These are phyloP conservation scores for Picathartes gymnocephalus DNA, from an alignment of 2,113 vertebrate genomes.

Conservation along the genomic window DNA sequence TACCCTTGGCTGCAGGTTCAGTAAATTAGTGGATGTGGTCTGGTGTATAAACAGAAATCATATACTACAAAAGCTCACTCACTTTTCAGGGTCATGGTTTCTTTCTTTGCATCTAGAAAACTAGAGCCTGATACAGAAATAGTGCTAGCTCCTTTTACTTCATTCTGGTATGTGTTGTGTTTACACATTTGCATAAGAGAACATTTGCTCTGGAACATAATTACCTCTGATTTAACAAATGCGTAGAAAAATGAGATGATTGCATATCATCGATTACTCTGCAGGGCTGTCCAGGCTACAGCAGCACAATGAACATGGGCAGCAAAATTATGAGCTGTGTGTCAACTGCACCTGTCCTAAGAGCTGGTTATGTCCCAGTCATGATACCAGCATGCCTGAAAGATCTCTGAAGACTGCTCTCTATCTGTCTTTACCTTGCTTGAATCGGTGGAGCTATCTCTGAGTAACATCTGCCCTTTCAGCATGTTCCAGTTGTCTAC, in stretches of 20 bases:
- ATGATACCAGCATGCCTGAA: neutral
- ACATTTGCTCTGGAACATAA: neutral
- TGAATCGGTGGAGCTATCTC: neutral
- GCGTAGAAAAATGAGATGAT: neutral
- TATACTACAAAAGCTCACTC: neutral
- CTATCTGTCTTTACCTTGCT: neutral
- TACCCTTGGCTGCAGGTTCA: neutral
- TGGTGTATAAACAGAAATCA: neutral
- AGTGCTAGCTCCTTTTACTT: neutral
- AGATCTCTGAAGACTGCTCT: neutral
- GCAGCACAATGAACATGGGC: neutral
- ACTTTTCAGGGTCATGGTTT: neutral
- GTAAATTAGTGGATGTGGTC: neutral
- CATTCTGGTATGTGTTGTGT: neutral
- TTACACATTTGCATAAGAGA: neutral
- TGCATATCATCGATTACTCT: neutral
- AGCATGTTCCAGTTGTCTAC: accelerated
- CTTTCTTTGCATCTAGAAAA: neutral
- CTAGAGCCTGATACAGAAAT: neutral
- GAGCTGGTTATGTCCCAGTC: neutral
- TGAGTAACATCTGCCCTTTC: neutral
- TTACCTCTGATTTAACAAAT: neutral
- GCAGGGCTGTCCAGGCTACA: neutral
- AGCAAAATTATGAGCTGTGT: neutral
- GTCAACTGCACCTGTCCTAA: neutral